Percentiles rank a stretch among this genome's conserved stretches.
These are phyloP conservation scores for Lycocorax pyrrhopterus DNA, from an alignment of 2,113 vertebrate genomes.

Conservation along the genomic window DNA sequence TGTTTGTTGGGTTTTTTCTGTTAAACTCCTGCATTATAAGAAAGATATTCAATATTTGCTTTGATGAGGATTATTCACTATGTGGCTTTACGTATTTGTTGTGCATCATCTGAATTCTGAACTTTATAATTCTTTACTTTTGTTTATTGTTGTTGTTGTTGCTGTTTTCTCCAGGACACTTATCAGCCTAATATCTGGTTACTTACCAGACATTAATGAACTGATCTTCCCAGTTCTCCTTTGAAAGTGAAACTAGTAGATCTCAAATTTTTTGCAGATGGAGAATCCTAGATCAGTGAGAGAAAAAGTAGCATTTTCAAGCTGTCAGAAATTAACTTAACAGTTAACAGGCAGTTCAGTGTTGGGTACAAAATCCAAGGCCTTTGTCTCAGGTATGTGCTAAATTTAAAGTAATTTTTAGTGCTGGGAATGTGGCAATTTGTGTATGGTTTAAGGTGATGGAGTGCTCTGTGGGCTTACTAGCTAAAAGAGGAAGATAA, in stretches of 20 bases:
- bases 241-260: not conserved
- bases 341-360: too few relatives aligned
- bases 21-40: not conserved
- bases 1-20: not conserved
- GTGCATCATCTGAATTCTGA: not conserved
- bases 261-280: not conserved
- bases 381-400: not conserved
- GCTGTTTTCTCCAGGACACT: fast-evolving
- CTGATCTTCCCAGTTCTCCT: not conserved
- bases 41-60: not conserved
- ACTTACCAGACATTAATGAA: not conserved
- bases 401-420: not conserved
- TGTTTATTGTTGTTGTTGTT: not conserved
- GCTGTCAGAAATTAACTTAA: not conserved
- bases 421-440: not conserved
- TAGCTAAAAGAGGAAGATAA: not conserved
- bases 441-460: not conserved
- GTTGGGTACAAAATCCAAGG: not conserved
- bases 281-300: not conserved
- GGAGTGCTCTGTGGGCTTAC: not conserved
- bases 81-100: not conserved
- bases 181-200: not conserved
- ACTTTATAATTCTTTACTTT: not conserved
- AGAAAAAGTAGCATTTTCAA: not conserved
- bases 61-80: not conserved